Percentiles rank a stretch among this genome's conserved stretches.
phyloP scores from a whole-genome alignment of 2,797 vertebrate species.

The Sebastiscus albofasciatus region DNA sequence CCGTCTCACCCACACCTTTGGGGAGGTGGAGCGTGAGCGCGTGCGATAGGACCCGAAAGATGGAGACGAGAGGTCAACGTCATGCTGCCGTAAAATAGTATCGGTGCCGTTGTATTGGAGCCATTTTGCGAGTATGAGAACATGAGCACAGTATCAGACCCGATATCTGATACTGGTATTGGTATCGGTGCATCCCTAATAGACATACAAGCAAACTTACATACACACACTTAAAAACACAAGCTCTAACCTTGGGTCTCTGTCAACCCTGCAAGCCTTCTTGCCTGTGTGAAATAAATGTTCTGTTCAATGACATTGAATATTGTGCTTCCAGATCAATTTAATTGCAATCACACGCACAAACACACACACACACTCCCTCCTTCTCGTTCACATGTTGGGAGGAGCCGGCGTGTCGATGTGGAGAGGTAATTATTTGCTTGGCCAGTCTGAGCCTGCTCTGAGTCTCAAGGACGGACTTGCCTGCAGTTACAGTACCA shows the following conservation, averaged over 20 bases:
- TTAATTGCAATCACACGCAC: constrained; percentile 19
- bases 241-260: not conserved
- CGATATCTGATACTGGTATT: too few relatives aligned
- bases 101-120: too few relatives aligned
- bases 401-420: constrained; percentile 36
- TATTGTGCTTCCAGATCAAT: constrained; percentile 41
- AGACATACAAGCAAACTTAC: not conserved
- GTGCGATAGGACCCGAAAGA: too few relatives aligned
- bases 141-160: too few relatives aligned
- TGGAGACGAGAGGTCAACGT: too few relatives aligned
- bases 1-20: too few relatives aligned
- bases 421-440: constrained; percentile 80
- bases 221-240: not conserved
- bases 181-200: too few relatives aligned
- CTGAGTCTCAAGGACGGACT: constrained; percentile 71
- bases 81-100: too few relatives aligned
- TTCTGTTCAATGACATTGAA: constrained; percentile 27
- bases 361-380: not conserved
- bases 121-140: too few relatives aligned
- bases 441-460: constrained; percentile 71
- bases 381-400: constrained; percentile 19
- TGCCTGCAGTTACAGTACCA: constrained; percentile 48
- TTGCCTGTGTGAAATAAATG: constrained; percentile 26
- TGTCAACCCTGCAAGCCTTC: not conserved
- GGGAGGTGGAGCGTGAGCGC: too few relatives aligned